These are phyloP conservation scores for Lysiphlebus fabarum DNA, from an alignment of 1,140 invertebrate species.

Conservation along the genomic window DNA sequence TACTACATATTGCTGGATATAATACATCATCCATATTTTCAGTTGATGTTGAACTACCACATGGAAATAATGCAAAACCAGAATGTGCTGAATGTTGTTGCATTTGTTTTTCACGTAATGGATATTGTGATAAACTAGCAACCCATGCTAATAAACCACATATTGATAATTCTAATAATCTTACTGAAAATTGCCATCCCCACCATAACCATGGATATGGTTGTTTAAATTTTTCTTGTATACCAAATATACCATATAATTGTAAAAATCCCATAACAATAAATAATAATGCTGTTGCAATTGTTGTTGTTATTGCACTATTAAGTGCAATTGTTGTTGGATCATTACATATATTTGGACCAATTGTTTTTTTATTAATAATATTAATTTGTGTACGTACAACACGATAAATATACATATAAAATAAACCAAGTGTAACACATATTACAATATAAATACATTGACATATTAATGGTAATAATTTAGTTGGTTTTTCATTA, in stretches of 20 bases:
- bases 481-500: constrained; percentile 43
- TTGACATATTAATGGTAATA: constrained; percentile 74
- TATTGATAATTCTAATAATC: constrained; percentile 79
- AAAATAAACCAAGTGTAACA: constrained; percentile 75
- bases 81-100: constrained; percentile 56
- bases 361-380: constrained; percentile 42
- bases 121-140: constrained; percentile 62
- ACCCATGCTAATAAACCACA: constrained; percentile 80
- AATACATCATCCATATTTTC: constrained; percentile 61
- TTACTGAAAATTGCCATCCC: constrained; percentile 80
- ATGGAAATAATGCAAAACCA: constrained; percentile 73
- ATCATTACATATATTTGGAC: constrained; percentile 45
- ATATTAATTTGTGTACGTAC: constrained; percentile 46
- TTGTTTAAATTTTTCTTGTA: constrained; percentile 57
- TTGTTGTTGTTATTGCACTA: constrained; percentile 80
- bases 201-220: constrained; percentile 79
- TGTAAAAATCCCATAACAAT: constrained; percentile 77
- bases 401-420: constrained; percentile 75
- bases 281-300: constrained; percentile 79
- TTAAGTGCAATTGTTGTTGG: constrained; percentile 53
- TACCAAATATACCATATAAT: constrained; percentile 77
- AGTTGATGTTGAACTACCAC: constrained; percentile 71
- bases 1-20: constrained; percentile 80
- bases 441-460: constrained; percentile 77
- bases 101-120: constrained; percentile 54